These are phyloP conservation scores for Zaprionus tsacasi DNA, from an alignment of 1,140 invertebrate genomes.

Conservation along the genomic window DNA sequence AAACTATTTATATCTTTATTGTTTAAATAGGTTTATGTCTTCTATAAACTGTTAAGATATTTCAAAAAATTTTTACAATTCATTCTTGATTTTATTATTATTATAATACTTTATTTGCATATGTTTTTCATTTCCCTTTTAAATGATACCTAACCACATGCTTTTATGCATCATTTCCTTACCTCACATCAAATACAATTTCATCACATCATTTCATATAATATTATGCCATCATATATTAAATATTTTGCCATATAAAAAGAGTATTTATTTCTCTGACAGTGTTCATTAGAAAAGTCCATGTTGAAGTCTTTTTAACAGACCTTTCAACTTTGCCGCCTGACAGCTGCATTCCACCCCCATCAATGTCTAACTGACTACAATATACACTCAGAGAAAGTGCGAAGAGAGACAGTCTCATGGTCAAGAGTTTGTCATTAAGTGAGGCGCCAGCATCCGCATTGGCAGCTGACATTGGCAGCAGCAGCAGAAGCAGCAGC, in stretches of 20 bases:
- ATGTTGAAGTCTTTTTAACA: background rate
- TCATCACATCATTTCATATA: background rate
- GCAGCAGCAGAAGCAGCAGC: background rate
- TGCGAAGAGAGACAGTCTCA: background rate
- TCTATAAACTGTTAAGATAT: too few species aligned
- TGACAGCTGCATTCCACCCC: constrained; percentile 5
- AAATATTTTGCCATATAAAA: background rate
- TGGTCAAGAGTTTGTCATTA: constrained; percentile 20
- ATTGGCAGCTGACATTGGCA: constrained; percentile 13
- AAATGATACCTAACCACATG: background rate
- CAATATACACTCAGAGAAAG: background rate
- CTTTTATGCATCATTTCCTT: too few species aligned
- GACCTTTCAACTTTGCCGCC: background rate
- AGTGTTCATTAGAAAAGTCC: background rate
- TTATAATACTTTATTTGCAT: too few species aligned
- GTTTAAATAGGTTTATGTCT: too few species aligned
- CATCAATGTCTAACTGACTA: constrained; percentile 1
- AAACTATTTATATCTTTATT: too few species aligned
- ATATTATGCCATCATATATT: background rate
- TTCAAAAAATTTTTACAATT: too few species aligned
- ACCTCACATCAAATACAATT: too few species aligned
- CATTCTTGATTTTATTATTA: too few species aligned
- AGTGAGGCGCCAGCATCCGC: constrained; percentile 17
- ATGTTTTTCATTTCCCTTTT: background rate
- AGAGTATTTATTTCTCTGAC: background rate